Percentiles rank a stretch among this genome's conserved stretches.
phyloP scores from a whole-genome alignment of 2,797 vertebrate species.

The Sarcoramphus papa region DNA sequence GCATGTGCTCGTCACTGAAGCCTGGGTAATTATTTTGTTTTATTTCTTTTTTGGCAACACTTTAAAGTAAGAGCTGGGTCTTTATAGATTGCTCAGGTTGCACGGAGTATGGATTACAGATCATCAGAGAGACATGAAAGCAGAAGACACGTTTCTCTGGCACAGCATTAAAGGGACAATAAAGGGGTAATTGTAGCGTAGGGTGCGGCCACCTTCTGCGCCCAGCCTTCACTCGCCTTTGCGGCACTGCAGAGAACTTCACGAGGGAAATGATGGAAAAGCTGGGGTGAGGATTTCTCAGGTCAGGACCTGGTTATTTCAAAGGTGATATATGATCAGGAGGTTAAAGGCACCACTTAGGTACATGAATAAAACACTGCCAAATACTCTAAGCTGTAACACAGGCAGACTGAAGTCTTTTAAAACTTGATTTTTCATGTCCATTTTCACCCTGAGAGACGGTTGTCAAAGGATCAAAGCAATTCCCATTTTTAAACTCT shows the following conservation, averaged over 20 bases:
- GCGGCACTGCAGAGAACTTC: neutral
- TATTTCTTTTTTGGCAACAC: conserved; percentile 50
- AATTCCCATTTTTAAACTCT: neutral
- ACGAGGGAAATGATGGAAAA: neutral
- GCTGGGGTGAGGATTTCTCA: neutral
- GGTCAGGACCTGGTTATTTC: conserved; percentile 43
- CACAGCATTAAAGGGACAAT: conserved; percentile 52
- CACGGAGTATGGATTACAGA: conserved; percentile 43
- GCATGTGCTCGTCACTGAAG: neutral
- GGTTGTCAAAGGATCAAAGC: conserved; percentile 14
- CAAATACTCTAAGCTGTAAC: neutral
- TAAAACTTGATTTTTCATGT: conserved; percentile 1
- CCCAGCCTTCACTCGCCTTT: neutral
- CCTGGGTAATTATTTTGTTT: conserved; percentile 48
- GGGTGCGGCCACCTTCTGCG: conserved; percentile 6
- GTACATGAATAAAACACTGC: conserved; percentile 28
- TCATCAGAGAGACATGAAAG: conserved; percentile 57
- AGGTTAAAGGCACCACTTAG: conserved; percentile 35
- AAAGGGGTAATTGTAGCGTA: conserved; percentile 42
- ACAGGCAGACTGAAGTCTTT: neutral
- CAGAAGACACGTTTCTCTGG: conserved; percentile 33
- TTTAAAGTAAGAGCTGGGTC: conserved; percentile 52
- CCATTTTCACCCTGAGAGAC: neutral
- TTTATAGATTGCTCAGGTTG: conserved; percentile 64
- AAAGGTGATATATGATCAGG: neutral